Percentiles rank a stretch among this genome's conserved stretches.
These are phyloP conservation scores for Chymomyza costata DNA, from an alignment of 1,140 invertebrate genomes.

Conservation along the genomic window DNA sequence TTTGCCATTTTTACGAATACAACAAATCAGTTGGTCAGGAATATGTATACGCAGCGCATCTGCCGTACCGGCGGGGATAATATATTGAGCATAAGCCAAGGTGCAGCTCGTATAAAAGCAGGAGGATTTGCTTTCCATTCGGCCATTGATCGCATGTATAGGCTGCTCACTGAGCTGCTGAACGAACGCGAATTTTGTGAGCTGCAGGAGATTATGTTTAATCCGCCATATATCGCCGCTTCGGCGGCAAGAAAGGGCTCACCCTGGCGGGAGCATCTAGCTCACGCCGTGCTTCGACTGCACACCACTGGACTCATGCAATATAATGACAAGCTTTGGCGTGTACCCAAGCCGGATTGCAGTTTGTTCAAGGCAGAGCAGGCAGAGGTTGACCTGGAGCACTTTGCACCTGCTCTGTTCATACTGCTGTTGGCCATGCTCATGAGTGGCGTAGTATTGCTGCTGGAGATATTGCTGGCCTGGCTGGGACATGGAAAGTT, in stretches of 20 bases:
- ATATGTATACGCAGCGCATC: conserved; percentile 46
- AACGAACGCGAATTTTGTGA: conserved; percentile 58
- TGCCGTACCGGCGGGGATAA: conserved; percentile 29
- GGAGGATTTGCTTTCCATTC: conserved; percentile 66
- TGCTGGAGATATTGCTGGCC: conserved; percentile 41
- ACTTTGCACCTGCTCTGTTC: conserved; percentile 59
- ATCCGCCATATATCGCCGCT: conserved; percentile 24
- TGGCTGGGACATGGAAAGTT: too few species aligned
- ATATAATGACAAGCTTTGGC: conserved; percentile 54
- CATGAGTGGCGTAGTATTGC: conserved; percentile 36
- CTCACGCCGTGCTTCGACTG: conserved; percentile 35
- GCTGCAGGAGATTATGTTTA: conserved; percentile 55
- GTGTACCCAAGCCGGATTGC: conserved; percentile 45
- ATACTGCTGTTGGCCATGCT: conserved; percentile 44
- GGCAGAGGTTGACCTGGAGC: conserved; percentile 57
- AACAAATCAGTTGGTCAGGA: conserved; percentile 31
- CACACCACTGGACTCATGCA: conserved; percentile 38
- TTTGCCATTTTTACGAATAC: conserved; percentile 74
- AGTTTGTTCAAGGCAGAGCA: conserved; percentile 31
- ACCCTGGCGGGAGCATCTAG: conserved; percentile 53
- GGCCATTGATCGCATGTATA: conserved; percentile 50
- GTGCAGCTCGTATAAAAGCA: conserved; percentile 34
- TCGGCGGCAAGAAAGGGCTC: conserved; percentile 41
- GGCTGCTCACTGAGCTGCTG: conserved; percentile 31
- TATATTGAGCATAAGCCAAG: conserved; percentile 42